Percentiles rank a stretch among this genome's conserved stretches.
phyloP scores from a whole-genome alignment of 1,140 invertebrate genomes.

The Drosophila watanabei region DNA sequence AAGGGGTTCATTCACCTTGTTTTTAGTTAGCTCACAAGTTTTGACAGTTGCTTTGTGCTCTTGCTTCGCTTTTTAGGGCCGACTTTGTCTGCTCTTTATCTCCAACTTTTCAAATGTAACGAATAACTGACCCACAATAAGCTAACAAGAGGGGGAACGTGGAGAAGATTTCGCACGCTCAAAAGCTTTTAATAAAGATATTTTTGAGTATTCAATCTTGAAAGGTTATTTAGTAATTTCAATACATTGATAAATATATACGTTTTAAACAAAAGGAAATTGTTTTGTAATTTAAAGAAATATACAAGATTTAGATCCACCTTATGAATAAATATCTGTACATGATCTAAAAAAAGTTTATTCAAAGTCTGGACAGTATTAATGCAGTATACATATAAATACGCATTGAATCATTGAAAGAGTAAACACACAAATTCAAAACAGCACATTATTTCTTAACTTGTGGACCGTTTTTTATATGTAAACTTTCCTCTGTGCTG shows the following conservation, averaged over 20 bases:
- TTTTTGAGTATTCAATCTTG: not conserved
- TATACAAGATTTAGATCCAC: not conserved
- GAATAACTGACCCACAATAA: conserved; percentile 68
- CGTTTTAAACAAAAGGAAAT: not conserved
- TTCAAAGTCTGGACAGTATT: not conserved
- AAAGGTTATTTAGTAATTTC: not conserved
- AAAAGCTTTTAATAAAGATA: not conserved
- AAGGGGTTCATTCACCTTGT: conserved; percentile 48
- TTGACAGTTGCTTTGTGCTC: conserved; percentile 43
- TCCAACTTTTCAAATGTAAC: conserved; percentile 59
- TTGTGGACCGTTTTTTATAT: not conserved
- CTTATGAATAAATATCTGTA: not conserved
- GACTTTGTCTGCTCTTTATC: conserved; percentile 41
- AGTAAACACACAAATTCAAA: too few relatives aligned
- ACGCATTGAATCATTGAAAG: not conserved
- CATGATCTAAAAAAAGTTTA: not conserved
- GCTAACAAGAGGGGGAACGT: conserved; percentile 6
- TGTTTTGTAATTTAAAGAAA: not conserved
- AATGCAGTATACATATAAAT: too few relatives aligned
- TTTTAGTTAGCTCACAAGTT: conserved; percentile 49
- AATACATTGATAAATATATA: not conserved
- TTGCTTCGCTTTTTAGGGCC: conserved; percentile 45
- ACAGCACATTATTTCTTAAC: not conserved
- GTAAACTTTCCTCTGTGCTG: not conserved
- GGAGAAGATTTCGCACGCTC: not conserved